Percentiles rank a stretch among this genome's conserved stretches.
phyloP scores from a whole-genome alignment of 1,140 invertebrate species.

The Andricus grossulariae region DNA sequence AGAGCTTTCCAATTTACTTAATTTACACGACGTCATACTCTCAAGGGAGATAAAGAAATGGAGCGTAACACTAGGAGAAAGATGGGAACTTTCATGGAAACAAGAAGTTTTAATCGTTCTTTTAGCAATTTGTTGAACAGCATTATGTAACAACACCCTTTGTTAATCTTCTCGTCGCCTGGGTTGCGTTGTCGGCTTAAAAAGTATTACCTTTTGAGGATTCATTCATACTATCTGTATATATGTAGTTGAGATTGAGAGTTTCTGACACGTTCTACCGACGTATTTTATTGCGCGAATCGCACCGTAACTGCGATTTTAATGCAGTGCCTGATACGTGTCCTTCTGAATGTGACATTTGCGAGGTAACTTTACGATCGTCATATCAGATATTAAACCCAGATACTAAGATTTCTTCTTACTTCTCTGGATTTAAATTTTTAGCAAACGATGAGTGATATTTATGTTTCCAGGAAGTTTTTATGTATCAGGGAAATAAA shows the following conservation, averaged over 20 bases:
- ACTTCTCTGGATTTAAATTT: neutral
- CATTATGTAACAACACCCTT: neutral
- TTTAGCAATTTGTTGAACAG: neutral
- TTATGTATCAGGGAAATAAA: too few species aligned
- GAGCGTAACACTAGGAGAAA: neutral
- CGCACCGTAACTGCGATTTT: neutral
- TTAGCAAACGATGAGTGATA: neutral
- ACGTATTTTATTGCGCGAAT: neutral
- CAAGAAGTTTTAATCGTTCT: conserved; percentile 10
- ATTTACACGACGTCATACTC: neutral
- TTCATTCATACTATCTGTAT: neutral
- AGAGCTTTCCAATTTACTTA: conserved; percentile 6
- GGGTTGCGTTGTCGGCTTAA: neutral
- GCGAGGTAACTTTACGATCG: neutral
- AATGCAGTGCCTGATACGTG: neutral
- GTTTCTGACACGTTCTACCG: neutral
- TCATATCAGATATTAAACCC: neutral
- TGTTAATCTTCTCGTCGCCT: neutral
- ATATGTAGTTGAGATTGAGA: neutral
- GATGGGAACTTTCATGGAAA: neutral
- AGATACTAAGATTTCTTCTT: neutral
- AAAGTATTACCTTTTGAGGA: neutral
- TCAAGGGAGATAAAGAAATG: neutral
- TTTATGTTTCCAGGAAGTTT: too few species aligned
- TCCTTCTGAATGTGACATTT: neutral